phyloP scores from a whole-genome alignment of 2,888 invertebrate genomes.

The Nomada ruficornis region DNA sequence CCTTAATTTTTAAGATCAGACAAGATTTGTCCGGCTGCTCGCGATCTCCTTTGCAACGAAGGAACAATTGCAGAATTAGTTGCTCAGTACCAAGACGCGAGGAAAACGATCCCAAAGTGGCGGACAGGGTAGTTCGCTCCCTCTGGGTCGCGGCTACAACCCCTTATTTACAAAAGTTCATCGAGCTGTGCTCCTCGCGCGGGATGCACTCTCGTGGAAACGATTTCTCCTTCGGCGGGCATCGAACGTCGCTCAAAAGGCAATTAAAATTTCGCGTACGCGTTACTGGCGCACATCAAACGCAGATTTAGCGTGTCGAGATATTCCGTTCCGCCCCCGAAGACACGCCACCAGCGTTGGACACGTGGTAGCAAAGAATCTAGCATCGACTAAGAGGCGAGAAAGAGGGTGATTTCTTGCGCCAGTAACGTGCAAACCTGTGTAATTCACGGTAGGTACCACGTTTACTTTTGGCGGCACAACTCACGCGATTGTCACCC shows the following conservation, averaged over 20 bases:
- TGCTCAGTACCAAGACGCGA: conserved; percentile 3
- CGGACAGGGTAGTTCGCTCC: conserved; percentile 11
- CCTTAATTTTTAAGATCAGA: too few species aligned
- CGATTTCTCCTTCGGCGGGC: conserved; percentile 67
- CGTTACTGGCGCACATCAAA: conserved; percentile 68
- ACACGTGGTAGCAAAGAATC: background rate
- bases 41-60: background rate
- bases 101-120: conserved; percentile 1
- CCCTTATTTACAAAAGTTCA: conserved; percentile 65
- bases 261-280: conserved; percentile 69
- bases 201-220: conserved; percentile 44
- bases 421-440: background rate
- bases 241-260: conserved; percentile 60
- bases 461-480: conserved; percentile 15
- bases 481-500: conserved; percentile 22
- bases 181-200: conserved; percentile 55
- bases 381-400: background rate
- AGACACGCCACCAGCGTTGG: conserved; percentile 19
- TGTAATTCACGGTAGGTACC: conserved; percentile 3
- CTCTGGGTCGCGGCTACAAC: conserved; percentile 32
- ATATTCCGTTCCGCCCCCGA: conserved; percentile 41
- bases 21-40: too few species aligned
- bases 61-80: background rate
- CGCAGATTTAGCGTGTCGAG: conserved; percentile 59
- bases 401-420: background rate